These are phyloP conservation scores for Anodontia alba DNA, from an alignment of 2,888 invertebrate genomes.

Conservation along the genomic window DNA sequence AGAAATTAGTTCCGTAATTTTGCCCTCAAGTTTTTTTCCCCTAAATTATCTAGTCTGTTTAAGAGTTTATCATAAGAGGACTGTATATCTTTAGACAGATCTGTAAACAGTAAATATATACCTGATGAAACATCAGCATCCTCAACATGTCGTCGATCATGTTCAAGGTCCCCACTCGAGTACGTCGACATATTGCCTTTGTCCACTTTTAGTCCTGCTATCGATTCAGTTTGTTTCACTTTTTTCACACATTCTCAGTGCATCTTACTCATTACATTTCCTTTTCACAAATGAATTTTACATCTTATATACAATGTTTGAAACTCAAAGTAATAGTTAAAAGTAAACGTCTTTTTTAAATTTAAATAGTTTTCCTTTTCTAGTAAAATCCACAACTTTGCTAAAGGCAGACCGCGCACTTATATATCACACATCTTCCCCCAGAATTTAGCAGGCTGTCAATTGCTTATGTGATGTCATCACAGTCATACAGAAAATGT, in stretches of 20 bases:
- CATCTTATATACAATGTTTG: not conserved
- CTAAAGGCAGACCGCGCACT: too few species aligned
- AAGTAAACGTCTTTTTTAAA: too few species aligned
- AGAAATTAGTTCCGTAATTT: slow-evolving; percentile 11
- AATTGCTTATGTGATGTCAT: too few species aligned
- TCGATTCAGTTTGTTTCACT: slow-evolving; percentile 5
- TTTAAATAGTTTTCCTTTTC: too few species aligned
- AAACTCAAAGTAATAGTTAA: too few species aligned
- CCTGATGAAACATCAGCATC: not conserved
- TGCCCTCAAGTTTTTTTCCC: not conserved
- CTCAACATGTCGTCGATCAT: not conserved
- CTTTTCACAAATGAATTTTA: not conserved
- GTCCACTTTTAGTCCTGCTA: not conserved
- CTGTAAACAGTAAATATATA: not conserved
- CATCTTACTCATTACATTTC: not conserved
- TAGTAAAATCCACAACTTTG: too few species aligned
- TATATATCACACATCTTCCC: too few species aligned
- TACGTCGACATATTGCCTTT: not conserved
- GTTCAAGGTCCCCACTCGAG: not conserved
- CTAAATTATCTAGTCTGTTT: slow-evolving; percentile 6
- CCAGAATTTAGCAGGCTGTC: too few species aligned
- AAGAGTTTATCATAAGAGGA: not conserved
- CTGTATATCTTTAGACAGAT: slow-evolving; percentile 5
- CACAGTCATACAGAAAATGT: too few species aligned
- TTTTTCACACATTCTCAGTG: not conserved